Base-by-base conservation (phyloP, 2,113 vertebrate species). In the Actenoides hombroni region DNA sequence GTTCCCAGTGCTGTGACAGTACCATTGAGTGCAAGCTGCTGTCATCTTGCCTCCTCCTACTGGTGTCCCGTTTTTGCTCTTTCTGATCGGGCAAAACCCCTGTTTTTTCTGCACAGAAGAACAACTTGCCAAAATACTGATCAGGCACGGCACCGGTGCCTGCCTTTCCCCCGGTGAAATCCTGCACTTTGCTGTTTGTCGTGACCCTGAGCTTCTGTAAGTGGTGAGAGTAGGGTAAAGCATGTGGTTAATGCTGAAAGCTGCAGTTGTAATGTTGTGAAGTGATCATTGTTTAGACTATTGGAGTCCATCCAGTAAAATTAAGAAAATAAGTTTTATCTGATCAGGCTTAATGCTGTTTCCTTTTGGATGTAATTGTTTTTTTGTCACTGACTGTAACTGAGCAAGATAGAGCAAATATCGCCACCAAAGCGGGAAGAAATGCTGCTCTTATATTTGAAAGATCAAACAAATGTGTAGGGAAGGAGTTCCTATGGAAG, bases 101-200 rank as follows among this genome's bases (percentile, higher is more conserved):
- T 23, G 16, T 4, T 83, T 53, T 53, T 19, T n/a, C 37, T 42
- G 12, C 28, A 8, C 26, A 53, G 60, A 26, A 57, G 71, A 37
- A 59, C 1, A 1, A 57, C 37, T 48, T 3, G 0, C 60, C 35
- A 14, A 24, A 39, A 16, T 7, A 65, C 17, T 7, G 31, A 28
- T 11, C 3, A 10, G 48, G 20, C 1, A 3, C 37, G 21, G 13
- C 48, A n/a, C 42, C 0, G 1, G 6, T 11, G 9, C 6, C 1
- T 71, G 40, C 10, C 24, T 54, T 85, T 61, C 16, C 33, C 9
- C 2, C 14, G 5, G 8, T 31, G 49, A 46, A 51, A 37, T 51
- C 25, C 46, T 81, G 13, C 4, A 8, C 49, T 26, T 35, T 56
- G 46, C 37, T 73, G 5, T 28, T 46, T 61, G 20, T 73, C 1